phyloP scores from a whole-genome alignment of 2,888 invertebrate genomes.

The Sceliomorpha sp. region DNA sequence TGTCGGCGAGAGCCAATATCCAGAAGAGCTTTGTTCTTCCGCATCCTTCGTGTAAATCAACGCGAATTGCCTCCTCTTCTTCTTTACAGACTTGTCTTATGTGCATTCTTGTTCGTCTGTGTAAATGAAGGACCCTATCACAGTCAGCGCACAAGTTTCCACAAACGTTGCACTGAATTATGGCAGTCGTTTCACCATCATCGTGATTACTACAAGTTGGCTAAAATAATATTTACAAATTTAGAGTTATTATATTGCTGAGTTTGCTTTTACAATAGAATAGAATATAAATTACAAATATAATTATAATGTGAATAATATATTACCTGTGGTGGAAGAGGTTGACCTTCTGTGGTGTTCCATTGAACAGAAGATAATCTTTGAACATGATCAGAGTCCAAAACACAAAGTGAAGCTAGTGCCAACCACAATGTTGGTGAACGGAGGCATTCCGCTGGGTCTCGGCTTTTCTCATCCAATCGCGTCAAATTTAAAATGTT shows the following conservation, averaged over 20 bases:
- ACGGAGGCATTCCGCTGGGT: constrained; percentile 89
- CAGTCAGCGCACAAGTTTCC: constrained; percentile 97
- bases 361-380: constrained; percentile 89
- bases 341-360: constrained; percentile 84
- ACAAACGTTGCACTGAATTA: constrained; percentile 94
- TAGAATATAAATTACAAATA: not conserved
- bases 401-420: constrained; percentile 94
- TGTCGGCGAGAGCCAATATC: constrained; percentile 95
- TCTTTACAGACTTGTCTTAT: constrained; percentile 96
- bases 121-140: constrained; percentile 96
- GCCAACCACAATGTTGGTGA: constrained; percentile 95
- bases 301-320: not conserved
- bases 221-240: constrained; percentile 78
- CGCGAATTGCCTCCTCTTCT: constrained; percentile 96
- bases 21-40: constrained; percentile 97
- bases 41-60: constrained; percentile 98
- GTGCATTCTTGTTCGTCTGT: constrained; percentile 91
- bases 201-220: constrained; percentile 98
- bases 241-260: not conserved
- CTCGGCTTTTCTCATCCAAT: constrained; percentile 87
- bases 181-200: constrained; percentile 94
- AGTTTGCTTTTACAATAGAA: not conserved
- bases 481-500: constrained; percentile 92
- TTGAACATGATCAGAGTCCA: constrained; percentile 95
- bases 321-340: constrained; percentile 82